A percentile compares a stretch with the other conserved stretches of the same genome.
These are phyloP conservation scores for Pycnomerus fuliginosus DNA, from an alignment of 2,888 invertebrate genomes.

Conservation along the genomic window DNA sequence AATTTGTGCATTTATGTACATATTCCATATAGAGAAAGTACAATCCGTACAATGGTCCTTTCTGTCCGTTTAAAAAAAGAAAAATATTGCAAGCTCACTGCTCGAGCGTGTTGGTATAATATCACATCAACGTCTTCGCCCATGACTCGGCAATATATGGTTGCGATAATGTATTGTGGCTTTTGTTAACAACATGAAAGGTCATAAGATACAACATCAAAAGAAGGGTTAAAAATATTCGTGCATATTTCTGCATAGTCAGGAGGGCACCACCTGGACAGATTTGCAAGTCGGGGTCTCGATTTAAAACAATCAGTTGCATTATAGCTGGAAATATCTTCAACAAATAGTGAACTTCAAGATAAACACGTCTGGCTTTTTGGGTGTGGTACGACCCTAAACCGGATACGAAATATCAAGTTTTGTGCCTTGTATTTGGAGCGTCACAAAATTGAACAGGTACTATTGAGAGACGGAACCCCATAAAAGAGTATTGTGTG, in stretches of 20 bases:
- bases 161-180: background rate
- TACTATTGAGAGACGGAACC: background rate
- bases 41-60: background rate
- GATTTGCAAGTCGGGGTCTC: no score
- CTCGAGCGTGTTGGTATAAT: background rate
- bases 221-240: background rate
- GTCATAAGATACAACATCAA: background rate
- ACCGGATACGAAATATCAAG: no score
- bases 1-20: no score
- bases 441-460: background rate
- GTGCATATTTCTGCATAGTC: background rate
- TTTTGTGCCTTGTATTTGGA: background rate
- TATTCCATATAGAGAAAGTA: background rate
- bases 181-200: background rate
- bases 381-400: no score
- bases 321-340: no score
- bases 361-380: no score
- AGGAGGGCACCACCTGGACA: no score
- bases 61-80: background rate
- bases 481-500: constrained; percentile 25
- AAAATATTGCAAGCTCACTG: background rate
- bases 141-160: background rate
- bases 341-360: no score
- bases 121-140: background rate
- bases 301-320: no score